A percentile compares a stretch with the other conserved stretches of the same genome.
Evolutionary conservation across 2,888 invertebrate genomes (phyloP).

Genomic region (Saturnia japonica): DNA sequence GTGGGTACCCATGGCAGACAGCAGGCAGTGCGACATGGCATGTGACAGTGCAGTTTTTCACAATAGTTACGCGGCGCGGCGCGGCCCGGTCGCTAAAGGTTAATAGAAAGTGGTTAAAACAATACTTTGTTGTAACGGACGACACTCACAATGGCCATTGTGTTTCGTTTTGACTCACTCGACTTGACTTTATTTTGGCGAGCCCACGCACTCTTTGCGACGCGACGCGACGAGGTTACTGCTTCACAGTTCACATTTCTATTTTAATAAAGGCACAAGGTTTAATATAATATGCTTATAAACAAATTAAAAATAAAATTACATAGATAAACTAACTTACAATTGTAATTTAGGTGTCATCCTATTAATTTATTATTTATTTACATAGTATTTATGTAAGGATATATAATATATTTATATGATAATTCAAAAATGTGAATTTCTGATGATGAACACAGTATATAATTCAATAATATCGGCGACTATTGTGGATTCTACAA

Average conservation of each 20-base stretch:
- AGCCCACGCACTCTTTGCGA: background rate
- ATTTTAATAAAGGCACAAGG: background rate
- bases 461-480: too few relatives aligned
- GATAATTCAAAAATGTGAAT: too few relatives aligned
- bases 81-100: constrained; percentile 33
- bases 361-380: too few relatives aligned
- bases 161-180: constrained; percentile 21
- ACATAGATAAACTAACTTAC: too few relatives aligned
- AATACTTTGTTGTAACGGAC: constrained; percentile 21
- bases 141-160: constrained; percentile 23
- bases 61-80: constrained; percentile 25
- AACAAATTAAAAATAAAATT: background rate
- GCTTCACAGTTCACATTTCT: background rate
- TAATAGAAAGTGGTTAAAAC: constrained; percentile 27
- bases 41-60: constrained; percentile 32
- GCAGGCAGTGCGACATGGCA: constrained; percentile 23
- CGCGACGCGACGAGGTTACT: background rate
- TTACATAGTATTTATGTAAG: too few relatives aligned
- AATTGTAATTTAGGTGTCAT: too few relatives aligned
- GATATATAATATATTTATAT: too few relatives aligned
- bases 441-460: too few relatives aligned
- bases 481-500: too few relatives aligned
- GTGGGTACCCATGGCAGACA: background rate
- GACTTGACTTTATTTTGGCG: constrained; percentile 19
- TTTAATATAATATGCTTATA: background rate